phyloP scores from a whole-genome alignment of 1,140 invertebrate species.

The Piezodorus guildinii region DNA sequence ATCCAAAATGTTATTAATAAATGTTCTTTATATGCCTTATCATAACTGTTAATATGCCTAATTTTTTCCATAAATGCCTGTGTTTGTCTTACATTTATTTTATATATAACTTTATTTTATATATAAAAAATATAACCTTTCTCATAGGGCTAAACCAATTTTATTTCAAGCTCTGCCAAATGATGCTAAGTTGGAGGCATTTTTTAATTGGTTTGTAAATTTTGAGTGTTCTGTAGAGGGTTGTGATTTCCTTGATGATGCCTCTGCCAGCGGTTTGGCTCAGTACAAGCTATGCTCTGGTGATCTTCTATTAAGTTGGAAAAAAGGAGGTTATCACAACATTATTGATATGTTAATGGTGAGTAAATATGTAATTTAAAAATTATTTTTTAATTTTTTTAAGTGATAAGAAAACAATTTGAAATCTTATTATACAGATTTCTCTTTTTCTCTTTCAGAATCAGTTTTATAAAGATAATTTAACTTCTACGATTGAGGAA shows the following conservation, averaged over 20 bases:
- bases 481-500: constrained; percentile 27
- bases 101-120: no score
- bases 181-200: constrained; percentile 8
- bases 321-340: constrained; percentile 43
- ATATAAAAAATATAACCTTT: no score
- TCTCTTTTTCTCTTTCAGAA: background rate
- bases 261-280: constrained; percentile 40
- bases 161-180: background rate
- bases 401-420: constrained; percentile 17
- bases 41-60: no score
- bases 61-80: no score
- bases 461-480: no score
- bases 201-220: constrained; percentile 32
- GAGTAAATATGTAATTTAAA: background rate
- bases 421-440: background rate
- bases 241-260: constrained; percentile 45
- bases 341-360: constrained; percentile 47
- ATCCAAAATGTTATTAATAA: no score
- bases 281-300: constrained; percentile 35
- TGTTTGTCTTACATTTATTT: no score
- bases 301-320: constrained; percentile 46
- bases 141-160: no score
- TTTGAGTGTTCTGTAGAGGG: constrained; percentile 38
- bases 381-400: no score
- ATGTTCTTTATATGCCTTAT: no score